Conservation (phyloP, 2,888 invertebrate species). For the Rotaria sp. region DNA sequence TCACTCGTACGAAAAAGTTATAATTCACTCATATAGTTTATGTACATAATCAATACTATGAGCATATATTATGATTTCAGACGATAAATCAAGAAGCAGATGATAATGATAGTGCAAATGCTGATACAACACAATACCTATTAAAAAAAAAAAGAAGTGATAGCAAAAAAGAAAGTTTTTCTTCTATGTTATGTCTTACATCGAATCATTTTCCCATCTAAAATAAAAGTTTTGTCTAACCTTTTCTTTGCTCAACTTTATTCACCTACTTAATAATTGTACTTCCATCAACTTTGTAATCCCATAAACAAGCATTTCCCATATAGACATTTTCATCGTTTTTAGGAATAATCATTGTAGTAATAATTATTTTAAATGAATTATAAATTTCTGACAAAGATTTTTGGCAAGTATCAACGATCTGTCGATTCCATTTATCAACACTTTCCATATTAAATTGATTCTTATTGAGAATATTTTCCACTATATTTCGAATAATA, state of each 20-base stretch:
- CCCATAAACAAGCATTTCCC: slow-evolving; percentile 6
- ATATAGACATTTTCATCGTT: not conserved
- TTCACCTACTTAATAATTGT: not conserved
- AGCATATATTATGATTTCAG: too few species aligned
- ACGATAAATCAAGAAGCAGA: not conserved
- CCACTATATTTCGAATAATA: not conserved
- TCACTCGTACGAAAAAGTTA: too few species aligned
- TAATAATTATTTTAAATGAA: not conserved
- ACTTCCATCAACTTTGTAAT: not conserved
- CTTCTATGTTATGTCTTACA: not conserved
- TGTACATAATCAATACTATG: too few species aligned
- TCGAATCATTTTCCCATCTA: slow-evolving; percentile 23
- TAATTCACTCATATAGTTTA: too few species aligned
- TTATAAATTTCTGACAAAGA: not conserved
- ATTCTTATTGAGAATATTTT: not conserved
- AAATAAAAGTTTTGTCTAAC: not conserved
- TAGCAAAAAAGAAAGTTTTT: not conserved
- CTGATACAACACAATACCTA: slow-evolving; percentile 20
- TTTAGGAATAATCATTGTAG: not conserved
- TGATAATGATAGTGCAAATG: not conserved
- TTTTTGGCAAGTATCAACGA: not conserved
- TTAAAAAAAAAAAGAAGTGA: not conserved
- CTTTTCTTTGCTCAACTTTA: not conserved
- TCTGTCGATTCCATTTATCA: not conserved
- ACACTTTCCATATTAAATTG: not conserved